phyloP scores from a whole-genome alignment of 2,113 vertebrate genomes.

The Pseudolaguvia tuberculata region DNA sequence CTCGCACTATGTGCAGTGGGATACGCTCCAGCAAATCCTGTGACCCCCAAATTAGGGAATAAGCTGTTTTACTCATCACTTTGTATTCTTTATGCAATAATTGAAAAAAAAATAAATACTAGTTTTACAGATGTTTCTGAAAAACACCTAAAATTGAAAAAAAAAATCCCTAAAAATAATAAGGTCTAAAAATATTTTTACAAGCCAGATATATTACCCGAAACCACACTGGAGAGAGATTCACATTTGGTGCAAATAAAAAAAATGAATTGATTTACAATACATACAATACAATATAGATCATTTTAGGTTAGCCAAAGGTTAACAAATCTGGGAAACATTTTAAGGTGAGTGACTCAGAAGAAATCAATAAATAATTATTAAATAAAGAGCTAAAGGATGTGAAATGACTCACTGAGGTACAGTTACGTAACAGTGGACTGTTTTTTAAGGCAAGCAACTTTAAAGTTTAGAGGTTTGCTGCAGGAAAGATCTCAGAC shows the following conservation, averaged over 20 bases:
- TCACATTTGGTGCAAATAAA: not conserved
- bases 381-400: not conserved
- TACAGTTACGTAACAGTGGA: not conserved
- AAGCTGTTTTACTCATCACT: too few species aligned
- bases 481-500: slow-evolving; percentile 3
- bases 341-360: not conserved
- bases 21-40: too few species aligned
- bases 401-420: not conserved
- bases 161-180: not conserved
- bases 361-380: too few species aligned
- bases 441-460: not conserved
- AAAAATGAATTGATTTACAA: not conserved
- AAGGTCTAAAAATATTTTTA: too few species aligned
- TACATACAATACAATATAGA: not conserved
- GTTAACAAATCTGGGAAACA: not conserved
- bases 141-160: not conserved
- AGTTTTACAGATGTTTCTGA: not conserved
- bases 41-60: too few species aligned
- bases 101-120: not conserved
- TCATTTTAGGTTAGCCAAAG: not conserved
- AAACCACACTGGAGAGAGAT: not conserved
- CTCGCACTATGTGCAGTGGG: too few species aligned
- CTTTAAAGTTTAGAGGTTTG: slow-evolving; percentile 13
- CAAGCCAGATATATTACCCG: not conserved
- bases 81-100: not conserved